A percentile compares a stretch with the other conserved stretches of the same genome.
These are phyloP conservation scores for Peromyscus attwateri DNA, from an alignment of 2,797 vertebrate genomes.

Conservation along the genomic window DNA sequence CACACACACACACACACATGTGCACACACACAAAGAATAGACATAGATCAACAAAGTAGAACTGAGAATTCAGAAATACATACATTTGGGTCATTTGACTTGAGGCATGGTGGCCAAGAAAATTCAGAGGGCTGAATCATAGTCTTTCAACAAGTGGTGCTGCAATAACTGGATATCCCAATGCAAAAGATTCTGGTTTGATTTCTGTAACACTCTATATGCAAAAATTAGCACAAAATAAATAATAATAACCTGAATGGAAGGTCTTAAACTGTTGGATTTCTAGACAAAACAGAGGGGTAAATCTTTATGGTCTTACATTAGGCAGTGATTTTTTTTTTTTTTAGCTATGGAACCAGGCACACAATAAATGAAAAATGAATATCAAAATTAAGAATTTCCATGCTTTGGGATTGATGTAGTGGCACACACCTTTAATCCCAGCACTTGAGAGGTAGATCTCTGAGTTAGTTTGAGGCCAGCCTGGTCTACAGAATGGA, in stretches of 20 bases:
- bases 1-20: neutral
- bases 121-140: neutral
- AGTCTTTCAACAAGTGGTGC: neutral
- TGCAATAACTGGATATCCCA: neutral
- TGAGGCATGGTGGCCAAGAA: neutral
- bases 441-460: neutral
- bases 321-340: constrained; percentile 51
- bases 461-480: neutral
- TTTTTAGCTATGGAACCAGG: neutral
- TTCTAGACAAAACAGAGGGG: neutral
- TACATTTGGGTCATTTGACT: constrained; percentile 3
- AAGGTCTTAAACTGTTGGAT: neutral
- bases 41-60: neutral
- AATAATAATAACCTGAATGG: neutral
- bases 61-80: neutral
- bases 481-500: neutral
- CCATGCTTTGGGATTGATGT: neutral
- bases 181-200: neutral
- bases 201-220: neutral
- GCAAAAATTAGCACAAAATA: neutral
- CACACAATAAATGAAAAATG: constrained; percentile 24
- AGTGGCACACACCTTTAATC: neutral
- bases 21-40: neutral
- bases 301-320: neutral
- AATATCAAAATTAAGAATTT: neutral